Percentiles rank a stretch among this genome's conserved stretches.
Evolutionary conservation across 2,797 vertebrate genomes (phyloP).

Genomic region (Helarctos malayanus): DNA sequence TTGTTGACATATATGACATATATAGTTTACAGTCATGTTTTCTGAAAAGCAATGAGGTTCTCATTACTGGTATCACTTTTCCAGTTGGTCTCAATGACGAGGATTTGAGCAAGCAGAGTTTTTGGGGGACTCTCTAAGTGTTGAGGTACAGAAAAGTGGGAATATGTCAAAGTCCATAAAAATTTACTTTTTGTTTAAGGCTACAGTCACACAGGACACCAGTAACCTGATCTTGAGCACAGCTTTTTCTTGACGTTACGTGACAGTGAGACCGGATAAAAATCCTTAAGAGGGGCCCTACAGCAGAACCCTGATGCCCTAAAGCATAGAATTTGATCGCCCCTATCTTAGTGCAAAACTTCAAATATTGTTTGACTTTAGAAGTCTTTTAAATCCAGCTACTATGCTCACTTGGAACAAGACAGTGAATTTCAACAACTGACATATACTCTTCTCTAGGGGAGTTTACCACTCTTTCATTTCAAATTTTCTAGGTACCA

Average conservation of each 20-base stretch:
- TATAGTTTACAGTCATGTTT: not conserved
- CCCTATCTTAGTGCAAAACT: not conserved
- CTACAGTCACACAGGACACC: not conserved
- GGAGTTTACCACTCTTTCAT: slow-evolving; percentile 45
- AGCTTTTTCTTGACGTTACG: slow-evolving; percentile 33
- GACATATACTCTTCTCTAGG: not conserved
- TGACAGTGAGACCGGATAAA: slow-evolving; percentile 23
- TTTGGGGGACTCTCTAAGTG: not conserved
- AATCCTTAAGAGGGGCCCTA: not conserved
- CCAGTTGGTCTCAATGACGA: not conserved
- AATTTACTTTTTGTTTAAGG: slow-evolving; percentile 9
- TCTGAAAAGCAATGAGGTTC: not conserved
- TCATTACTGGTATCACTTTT: not conserved
- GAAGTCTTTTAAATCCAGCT: slow-evolving; percentile 9
- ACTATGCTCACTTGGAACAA: not conserved
- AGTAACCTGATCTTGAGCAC: not conserved
- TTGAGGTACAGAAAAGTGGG: not conserved
- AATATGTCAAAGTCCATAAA: not conserved
- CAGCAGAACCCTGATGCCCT: slow-evolving; percentile 11
- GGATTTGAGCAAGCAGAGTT: not conserved
- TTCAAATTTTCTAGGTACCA: not conserved
- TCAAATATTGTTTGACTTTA: slow-evolving; percentile 51
- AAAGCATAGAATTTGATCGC: not conserved
- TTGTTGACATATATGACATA: not conserved
- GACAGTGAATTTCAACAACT: slow-evolving; percentile 45